Conservation (phyloP, 2,888 invertebrate species). For the Acholoe squamosa region DNA sequence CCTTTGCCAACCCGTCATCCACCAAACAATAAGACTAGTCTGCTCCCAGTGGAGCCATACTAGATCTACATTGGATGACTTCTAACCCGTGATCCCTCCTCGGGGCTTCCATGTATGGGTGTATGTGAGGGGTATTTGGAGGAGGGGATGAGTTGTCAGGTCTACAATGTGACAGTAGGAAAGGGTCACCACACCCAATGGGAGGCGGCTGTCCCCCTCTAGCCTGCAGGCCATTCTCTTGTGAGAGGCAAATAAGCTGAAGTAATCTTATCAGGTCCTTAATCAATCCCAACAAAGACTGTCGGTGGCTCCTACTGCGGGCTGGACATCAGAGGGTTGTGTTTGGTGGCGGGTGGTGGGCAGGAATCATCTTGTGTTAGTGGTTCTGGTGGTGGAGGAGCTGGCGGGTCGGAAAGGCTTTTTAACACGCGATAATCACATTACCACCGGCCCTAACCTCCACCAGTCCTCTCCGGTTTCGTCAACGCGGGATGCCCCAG, state of each 20-base stretch:
- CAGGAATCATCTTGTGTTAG: not conserved
- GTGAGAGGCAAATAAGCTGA: constrained; percentile 51
- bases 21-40: too few species aligned
- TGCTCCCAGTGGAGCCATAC: not conserved
- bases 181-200: not conserved
- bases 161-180: not conserved
- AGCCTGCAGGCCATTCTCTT: constrained; percentile 6
- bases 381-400: not conserved
- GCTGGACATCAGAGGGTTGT: not conserved
- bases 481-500: not conserved
- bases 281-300: constrained; percentile 55
- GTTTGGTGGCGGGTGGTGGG: not conserved
- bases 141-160: too few species aligned
- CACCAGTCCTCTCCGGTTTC: not conserved
- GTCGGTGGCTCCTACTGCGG: not conserved
- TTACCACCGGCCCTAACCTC: not conserved
- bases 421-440: constrained; percentile 27
- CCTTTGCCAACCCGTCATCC: too few species aligned
- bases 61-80: not conserved
- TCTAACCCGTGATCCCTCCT: constrained; percentile 11
- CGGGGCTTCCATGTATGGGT: not conserved
- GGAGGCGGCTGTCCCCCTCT: not conserved
- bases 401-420: constrained; percentile 6
- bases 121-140: not conserved
- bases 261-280: constrained; percentile 49